Evolutionary conservation across 53 echinoderm and acorn worm species (phyloP).

Genomic region (Astropecten irregularis): DNA sequence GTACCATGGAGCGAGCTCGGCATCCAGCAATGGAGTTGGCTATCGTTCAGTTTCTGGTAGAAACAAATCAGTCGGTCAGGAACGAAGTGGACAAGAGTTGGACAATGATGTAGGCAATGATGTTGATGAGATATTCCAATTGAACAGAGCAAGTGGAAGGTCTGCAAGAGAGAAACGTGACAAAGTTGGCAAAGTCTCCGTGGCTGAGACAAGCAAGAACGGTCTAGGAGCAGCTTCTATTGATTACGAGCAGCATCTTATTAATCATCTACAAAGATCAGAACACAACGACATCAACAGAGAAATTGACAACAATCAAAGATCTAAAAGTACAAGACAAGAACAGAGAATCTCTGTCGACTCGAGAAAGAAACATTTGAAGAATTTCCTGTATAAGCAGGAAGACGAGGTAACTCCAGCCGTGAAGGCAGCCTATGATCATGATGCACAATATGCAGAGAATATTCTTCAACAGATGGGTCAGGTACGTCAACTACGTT

Average conservation of each 20-base stretch:
- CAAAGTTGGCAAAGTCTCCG: not conserved
- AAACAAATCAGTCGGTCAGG: not conserved
- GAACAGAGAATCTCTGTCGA: not conserved
- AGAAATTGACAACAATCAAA: not conserved
- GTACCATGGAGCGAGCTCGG: not conserved
- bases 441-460: constrained; percentile 59
- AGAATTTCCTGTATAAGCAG: constrained; percentile 14
- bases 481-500: constrained; percentile 57
- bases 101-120: not conserved
- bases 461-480: constrained; percentile 78
- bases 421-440: constrained; percentile 38
- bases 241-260: constrained; percentile 30
- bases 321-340: not conserved
- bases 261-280: constrained; percentile 1
- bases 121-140: constrained; percentile 27
- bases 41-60: constrained; percentile 20
- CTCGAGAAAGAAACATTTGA: constrained; percentile 19
- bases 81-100: not conserved
- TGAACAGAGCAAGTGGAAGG: not conserved
- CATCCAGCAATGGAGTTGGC: constrained; percentile 9
- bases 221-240: not conserved
- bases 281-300: not conserved
- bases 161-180: not conserved
- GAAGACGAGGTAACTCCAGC: constrained; percentile 3
- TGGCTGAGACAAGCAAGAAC: not conserved